Percentiles rank a stretch among this genome's conserved stretches.
Evolutionary conservation across 2,113 vertebrate genomes (phyloP).

Genomic region (Cranoglanis bouderius): DNA sequence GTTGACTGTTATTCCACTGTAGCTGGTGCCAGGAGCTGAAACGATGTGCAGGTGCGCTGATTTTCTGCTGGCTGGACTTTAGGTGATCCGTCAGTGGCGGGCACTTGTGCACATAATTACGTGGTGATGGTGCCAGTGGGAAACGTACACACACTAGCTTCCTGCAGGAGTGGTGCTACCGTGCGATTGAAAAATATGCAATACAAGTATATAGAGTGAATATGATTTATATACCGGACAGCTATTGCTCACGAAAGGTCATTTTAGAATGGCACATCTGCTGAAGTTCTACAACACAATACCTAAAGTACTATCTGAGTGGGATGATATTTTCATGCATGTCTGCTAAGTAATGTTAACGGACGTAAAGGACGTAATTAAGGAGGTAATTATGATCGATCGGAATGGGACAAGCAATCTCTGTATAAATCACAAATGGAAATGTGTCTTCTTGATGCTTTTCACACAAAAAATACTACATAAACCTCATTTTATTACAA

Average conservation of each 20-base stretch:
- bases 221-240: not conserved
- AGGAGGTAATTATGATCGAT: not conserved
- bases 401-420: not conserved
- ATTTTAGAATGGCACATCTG: not conserved
- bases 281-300: not conserved
- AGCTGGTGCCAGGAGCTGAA: slow-evolving; percentile 58
- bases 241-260: not conserved
- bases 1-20: slow-evolving; percentile 40
- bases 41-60: slow-evolving; percentile 64
- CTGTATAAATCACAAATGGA: not conserved
- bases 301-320: not conserved
- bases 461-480: not conserved
- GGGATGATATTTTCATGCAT: not conserved
- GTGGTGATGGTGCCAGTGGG: slow-evolving; percentile 67
- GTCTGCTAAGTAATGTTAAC: not conserved
- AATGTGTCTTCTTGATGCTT: not conserved
- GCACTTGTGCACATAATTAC: slow-evolving; percentile 76
- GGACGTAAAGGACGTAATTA: not conserved
- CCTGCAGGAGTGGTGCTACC: slow-evolving; percentile 60
- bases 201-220: not conserved
- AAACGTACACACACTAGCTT: slow-evolving; percentile 63
- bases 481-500: not conserved
- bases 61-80: slow-evolving; percentile 67
- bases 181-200: not conserved
- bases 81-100: slow-evolving; percentile 76